Evolutionary conservation across 2,797 vertebrate genomes (phyloP).

Genomic region (Coilia nasus): DNA sequence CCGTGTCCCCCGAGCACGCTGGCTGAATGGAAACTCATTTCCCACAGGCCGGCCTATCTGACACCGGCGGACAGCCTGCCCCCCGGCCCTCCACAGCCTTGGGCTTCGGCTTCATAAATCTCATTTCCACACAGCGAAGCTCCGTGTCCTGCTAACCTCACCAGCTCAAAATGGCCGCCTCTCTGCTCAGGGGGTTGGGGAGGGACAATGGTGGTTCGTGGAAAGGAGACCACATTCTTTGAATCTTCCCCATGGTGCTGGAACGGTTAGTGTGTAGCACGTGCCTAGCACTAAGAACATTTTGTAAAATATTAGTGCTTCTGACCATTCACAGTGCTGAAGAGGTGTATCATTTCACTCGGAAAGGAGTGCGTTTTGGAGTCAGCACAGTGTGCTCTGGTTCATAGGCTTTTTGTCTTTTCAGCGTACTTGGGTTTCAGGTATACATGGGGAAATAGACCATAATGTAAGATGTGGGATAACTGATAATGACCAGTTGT

Average conservation of each 20-base stretch:
- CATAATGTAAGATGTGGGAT: not conserved
- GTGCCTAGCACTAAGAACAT: not conserved
- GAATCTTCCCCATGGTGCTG: not conserved
- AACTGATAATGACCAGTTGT: not conserved
- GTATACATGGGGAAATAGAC: not conserved
- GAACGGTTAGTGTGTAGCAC: not conserved
- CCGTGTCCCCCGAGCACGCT: not conserved
- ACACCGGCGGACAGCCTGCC: conserved; percentile 3
- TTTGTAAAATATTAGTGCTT: not conserved
- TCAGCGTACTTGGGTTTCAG: not conserved
- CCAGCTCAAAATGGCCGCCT: not conserved
- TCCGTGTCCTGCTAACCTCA: not conserved
- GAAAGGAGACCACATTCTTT: too few relatives aligned
- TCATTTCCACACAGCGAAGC: not conserved
- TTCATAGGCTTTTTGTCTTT: not conserved
- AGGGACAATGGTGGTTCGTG: too few relatives aligned
- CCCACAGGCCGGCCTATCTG: conserved; percentile 12
- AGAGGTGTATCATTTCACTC: too few relatives aligned
- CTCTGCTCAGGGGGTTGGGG: not conserved
- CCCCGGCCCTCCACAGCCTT: not conserved
- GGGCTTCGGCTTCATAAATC: conserved; percentile 4
- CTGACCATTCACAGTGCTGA: too few relatives aligned
- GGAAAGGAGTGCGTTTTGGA: too few relatives aligned
- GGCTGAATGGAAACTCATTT: conserved; percentile 3
- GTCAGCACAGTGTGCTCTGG: too few relatives aligned